These are phyloP conservation scores for Chrysolina haemoptera DNA, from an alignment of 2,888 invertebrate species.

Conservation along the genomic window DNA sequence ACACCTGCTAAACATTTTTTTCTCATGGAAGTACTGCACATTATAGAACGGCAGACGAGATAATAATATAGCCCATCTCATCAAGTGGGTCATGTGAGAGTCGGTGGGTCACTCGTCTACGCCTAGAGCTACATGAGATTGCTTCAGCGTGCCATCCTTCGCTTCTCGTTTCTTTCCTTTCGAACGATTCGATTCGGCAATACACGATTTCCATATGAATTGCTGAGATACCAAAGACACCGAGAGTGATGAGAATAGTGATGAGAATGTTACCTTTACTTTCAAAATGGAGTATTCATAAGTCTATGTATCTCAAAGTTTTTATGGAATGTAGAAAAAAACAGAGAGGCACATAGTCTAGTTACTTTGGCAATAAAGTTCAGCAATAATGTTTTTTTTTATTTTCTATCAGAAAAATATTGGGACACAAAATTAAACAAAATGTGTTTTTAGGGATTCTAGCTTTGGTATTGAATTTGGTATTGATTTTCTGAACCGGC, in stretches of 20 bases:
- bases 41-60: constrained; percentile 7
- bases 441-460: too few species aligned
- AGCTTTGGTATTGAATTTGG: too few species aligned
- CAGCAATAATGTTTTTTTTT: too few species aligned
- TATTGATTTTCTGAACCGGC: too few species aligned
- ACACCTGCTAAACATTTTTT: neutral
- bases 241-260: constrained; percentile 15
- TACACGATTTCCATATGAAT: constrained; percentile 15
- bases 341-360: too few species aligned
- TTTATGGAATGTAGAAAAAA: too few species aligned
- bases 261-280: constrained; percentile 1
- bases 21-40: neutral
- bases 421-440: too few species aligned
- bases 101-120: constrained; percentile 42
- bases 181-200: constrained; percentile 13
- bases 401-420: too few species aligned
- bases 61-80: neutral
- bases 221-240: constrained; percentile 9
- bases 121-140: constrained; percentile 26
- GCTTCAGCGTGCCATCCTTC: neutral
- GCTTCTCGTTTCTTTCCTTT: constrained; percentile 2
- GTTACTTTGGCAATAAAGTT: too few species aligned
- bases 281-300: neutral
- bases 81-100: constrained; percentile 43
- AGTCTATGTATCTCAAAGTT: too few species aligned